phyloP scores from a whole-genome alignment of 2,888 invertebrate genomes.

The Amphipoea lucens region DNA sequence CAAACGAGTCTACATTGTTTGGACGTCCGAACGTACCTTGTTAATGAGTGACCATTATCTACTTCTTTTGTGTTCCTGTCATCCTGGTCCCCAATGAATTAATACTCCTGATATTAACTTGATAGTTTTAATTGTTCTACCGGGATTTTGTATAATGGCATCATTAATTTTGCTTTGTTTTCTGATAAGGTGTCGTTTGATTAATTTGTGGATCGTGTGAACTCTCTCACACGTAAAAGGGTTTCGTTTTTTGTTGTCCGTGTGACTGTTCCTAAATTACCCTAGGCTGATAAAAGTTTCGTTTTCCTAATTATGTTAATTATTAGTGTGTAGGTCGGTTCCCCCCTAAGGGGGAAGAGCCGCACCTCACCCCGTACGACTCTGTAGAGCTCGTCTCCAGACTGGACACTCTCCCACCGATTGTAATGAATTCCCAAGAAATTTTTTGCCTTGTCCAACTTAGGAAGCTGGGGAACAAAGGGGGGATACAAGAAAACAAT shows the following conservation, averaged over 20 bases:
- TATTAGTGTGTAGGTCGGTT: too few species aligned
- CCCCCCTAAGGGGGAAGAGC: too few species aligned
- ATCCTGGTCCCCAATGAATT: constrained; percentile 70
- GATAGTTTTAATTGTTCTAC: constrained; percentile 70
- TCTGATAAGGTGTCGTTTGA: constrained; percentile 30
- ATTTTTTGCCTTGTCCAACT: too few species aligned
- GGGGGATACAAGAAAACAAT: too few species aligned
- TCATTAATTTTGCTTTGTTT: constrained; percentile 58
- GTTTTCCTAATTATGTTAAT: too few species aligned
- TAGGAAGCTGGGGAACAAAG: too few species aligned
- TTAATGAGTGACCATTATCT: constrained; percentile 72
- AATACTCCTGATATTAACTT: constrained; percentile 67
- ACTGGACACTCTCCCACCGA: too few species aligned
- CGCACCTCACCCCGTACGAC: too few species aligned
- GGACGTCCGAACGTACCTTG: constrained; percentile 37
- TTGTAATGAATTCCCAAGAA: too few species aligned
- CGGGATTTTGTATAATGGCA: constrained; percentile 54
- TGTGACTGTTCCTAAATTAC: too few species aligned
- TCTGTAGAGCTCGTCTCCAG: too few species aligned
- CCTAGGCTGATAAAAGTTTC: too few species aligned
- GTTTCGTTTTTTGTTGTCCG: constrained; percentile 33
- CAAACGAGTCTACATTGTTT: constrained; percentile 66
- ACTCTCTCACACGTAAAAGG: constrained; percentile 41
- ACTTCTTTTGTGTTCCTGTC: constrained; percentile 68
- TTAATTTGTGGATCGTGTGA: constrained; percentile 49